Evolutionary conservation across 2,113 vertebrate genomes (phyloP), one percentile per base, ranked within the genome.

Genomic region (Dromaius novaehollandiae): DNA sequence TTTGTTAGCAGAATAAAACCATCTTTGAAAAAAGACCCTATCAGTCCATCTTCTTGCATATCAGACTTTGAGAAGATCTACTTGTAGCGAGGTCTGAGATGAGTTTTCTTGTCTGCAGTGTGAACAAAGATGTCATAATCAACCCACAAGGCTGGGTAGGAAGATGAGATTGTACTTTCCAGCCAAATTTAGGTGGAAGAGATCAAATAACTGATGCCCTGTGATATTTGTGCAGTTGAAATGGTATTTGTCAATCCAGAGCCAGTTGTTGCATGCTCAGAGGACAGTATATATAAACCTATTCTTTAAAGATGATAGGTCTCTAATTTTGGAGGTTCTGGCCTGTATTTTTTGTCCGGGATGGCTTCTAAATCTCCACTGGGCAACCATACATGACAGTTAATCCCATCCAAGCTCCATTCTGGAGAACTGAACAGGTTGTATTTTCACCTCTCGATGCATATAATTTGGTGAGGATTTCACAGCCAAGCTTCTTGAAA

Each of bases 401-500:
- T 86, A 28, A 90, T 95, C 84, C n/a, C 21, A 75, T 84, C 71
- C 13, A 74, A 86, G 78, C 34, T 83, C 68, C 63, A 21, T 25
- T 89, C 19, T 80, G 82, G 44, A 77, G 60, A 85, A 28, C 34
- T 51, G 75, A 80, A 44, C 40, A 26, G 88, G 85, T 10, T 20
- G 51, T 88, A 78, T 51, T 53, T 53, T 82, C 84, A 14, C 68
- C 50, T 84, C 73, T 83, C 56, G 40, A 88, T 81, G 70, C 58
- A n/a, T 44, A 76, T 94, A 63, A 78, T 91, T 96, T 81, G 51
- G 51, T 74, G 63, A 53, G 74, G 76, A 56, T 92, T 95, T 90
- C 28, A 21, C 68, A 95, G 87, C 53, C 92, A 94, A 86, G 69
- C 70, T 80, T 77, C 86, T 94, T 82, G 76, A 93, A 97, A 97